A percentile compares a stretch with the other conserved stretches of the same genome.
Evolutionary conservation across 1,140 invertebrate genomes (phyloP).

Genomic region (Cepaea nemoralis): DNA sequence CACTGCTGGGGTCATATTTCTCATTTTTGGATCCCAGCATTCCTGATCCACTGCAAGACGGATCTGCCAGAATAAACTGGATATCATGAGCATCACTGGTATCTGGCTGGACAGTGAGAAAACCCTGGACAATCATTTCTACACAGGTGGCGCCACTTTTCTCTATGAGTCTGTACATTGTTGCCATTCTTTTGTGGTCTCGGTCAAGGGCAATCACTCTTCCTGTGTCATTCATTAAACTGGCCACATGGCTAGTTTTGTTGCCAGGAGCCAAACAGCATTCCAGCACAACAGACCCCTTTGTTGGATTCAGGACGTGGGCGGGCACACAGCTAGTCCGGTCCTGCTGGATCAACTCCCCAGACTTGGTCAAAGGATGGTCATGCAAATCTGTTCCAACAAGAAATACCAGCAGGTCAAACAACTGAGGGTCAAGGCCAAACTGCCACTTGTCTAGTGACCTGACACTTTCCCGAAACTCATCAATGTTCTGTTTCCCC

Average conservation of each 20-base stretch:
- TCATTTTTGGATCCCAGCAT: not conserved
- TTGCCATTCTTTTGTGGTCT: slow-evolving; percentile 78
- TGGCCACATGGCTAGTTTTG: slow-evolving; percentile 91
- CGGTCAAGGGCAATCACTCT: slow-evolving; percentile 79
- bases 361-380: slow-evolving; percentile 79
- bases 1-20: not conserved
- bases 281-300: slow-evolving; percentile 83
- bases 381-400: slow-evolving; percentile 80
- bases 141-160: slow-evolving; percentile 79
- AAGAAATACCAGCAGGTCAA: slow-evolving; percentile 86
- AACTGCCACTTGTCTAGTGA: slow-evolving; percentile 79
- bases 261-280: slow-evolving; percentile 97
- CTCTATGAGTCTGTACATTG: slow-evolving; percentile 64
- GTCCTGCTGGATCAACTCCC: slow-evolving; percentile 88
- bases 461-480: slow-evolving; percentile 23
- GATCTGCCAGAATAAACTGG: slow-evolving; percentile 93
- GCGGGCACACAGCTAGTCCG: slow-evolving; percentile 92
- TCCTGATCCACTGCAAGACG: slow-evolving; percentile 90
- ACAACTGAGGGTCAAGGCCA: slow-evolving; percentile 85
- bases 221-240: slow-evolving; percentile 83
- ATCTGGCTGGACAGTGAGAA: slow-evolving; percentile 74
- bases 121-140: slow-evolving; percentile 78
- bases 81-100: slow-evolving; percentile 78
- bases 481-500: not conserved
- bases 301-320: slow-evolving; percentile 80